phyloP scores from a whole-genome alignment of 2,888 invertebrate genomes.

The Nineta flava region DNA sequence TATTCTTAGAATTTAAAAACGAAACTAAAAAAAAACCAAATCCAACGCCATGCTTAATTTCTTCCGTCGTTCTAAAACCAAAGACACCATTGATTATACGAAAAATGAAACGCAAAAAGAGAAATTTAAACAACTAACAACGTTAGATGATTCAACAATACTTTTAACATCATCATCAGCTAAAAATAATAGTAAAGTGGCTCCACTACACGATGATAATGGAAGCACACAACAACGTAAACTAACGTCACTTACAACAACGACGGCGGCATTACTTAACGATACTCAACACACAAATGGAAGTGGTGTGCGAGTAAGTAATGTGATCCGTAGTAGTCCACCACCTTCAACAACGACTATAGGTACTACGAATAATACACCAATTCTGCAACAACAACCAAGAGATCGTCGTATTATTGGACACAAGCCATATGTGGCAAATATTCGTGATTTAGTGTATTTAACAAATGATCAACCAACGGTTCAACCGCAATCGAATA shows the following conservation, averaged over 20 bases:
- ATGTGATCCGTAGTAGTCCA: not conserved
- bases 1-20: no score
- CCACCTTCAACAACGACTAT: not conserved
- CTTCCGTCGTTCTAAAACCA: constrained; percentile 3
- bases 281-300: not conserved
- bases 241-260: not conserved
- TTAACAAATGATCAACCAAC: not conserved
- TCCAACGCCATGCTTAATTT: constrained; percentile 6
- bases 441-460: constrained; percentile 2
- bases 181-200: not conserved
- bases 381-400: not conserved
- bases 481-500: not conserved
- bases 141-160: not conserved
- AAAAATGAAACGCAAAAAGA: not conserved
- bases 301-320: not conserved
- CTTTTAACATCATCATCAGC: not conserved
- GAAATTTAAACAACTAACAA: not conserved
- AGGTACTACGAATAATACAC: not conserved
- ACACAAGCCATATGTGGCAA: not conserved
- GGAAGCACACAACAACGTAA: not conserved
- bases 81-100: not conserved
- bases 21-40: no score
- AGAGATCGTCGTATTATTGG: not conserved
- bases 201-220: not conserved
- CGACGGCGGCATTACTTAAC: not conserved